phyloP scores from a whole-genome alignment of 53 echinoderm and acorn worm genomes.

The Zoroaster sp. region DNA sequence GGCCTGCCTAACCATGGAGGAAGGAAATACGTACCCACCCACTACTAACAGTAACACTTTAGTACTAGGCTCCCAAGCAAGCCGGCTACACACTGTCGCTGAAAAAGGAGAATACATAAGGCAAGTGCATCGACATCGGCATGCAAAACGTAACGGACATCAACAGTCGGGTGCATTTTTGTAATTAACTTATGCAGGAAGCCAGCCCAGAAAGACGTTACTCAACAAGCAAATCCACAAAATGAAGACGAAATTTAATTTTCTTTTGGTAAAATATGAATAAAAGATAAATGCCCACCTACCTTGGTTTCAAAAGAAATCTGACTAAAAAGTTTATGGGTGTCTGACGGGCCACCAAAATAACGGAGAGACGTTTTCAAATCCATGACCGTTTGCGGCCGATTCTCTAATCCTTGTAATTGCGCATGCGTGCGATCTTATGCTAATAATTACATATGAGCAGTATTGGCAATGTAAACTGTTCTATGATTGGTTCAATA shows the following conservation, averaged over 20 bases:
- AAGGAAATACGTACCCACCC: too few relatives aligned
- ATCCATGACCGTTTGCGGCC: slow-evolving; percentile 93
- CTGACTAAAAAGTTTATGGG: slow-evolving; percentile 6
- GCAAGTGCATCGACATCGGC: too few relatives aligned
- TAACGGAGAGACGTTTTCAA: slow-evolving; percentile 68
- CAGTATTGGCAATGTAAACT: not conserved
- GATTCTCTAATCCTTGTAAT: slow-evolving; percentile 43
- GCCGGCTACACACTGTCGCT: too few relatives aligned
- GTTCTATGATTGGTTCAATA: not conserved
- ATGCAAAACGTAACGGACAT: not conserved
- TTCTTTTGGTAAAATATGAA: not conserved
- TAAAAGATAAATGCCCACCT: slow-evolving; percentile 14
- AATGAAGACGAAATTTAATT: not conserved
- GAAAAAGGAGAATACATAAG: too few relatives aligned
- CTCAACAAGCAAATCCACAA: not conserved
- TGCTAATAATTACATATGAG: not conserved
- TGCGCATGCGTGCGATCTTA: slow-evolving; percentile 57
- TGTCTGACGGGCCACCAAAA: slow-evolving; percentile 56
- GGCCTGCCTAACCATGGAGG: too few relatives aligned
- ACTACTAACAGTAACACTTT: too few relatives aligned
- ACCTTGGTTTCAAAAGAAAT: slow-evolving; percentile 56
- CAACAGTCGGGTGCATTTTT: not conserved
- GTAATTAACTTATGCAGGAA: slow-evolving; percentile 7
- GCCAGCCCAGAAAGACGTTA: slow-evolving; percentile 18
- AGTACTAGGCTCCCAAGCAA: too few relatives aligned